Base-by-base conservation (phyloP, 2,888 invertebrate genomes). In the Thyatira batis region DNA sequence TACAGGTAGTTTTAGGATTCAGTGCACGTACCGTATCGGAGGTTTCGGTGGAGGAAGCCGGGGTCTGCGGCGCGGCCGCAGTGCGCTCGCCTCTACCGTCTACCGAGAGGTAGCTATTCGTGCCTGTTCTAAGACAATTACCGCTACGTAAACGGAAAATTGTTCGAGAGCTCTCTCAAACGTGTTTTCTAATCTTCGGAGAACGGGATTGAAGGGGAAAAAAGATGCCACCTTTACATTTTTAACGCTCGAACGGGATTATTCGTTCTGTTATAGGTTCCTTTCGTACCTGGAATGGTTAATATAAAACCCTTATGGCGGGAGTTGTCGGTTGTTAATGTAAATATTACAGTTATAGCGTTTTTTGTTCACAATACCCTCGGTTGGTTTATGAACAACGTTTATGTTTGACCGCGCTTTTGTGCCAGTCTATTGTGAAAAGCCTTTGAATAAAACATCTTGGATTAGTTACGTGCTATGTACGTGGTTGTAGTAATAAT, bases 71-170 rank as follows among this genome's bases (percentile, higher is more conserved):
- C 77, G 76, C 70, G 76, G 79, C 77, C 88, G 89, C 89, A 89
- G 73, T 87, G 87, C 89, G 87, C 87, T 73, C 69, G 63, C 65
- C 68, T 69, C 64, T 57, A 54, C 53, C 60, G 64, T 74, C 72
- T 73, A 68, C 76, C 76, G 76, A 68, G 63, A 75, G 81, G 78
- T 80, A 80, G 73, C 78, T 83, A 76, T 76, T 76, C 76, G 72
- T 87, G 85, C 84, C 85, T 85, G 82, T 80, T 84, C 82, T 85
- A 80, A 88, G 86, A 89, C 88, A 90, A 90, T 89, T 89, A 89
- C 89, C 81, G 83, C 87, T 82, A 85, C 85, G 87, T 87, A 88
- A 89, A 86, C 89, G 87, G 87, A 89, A 89, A 89, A 89, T 84
- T 83, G 86, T 84, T 85, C 82, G 73, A 80, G 80, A 86, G 78